phyloP scores from a whole-genome alignment of 2,888 invertebrate genomes.

The Ophioninae sp. region DNA sequence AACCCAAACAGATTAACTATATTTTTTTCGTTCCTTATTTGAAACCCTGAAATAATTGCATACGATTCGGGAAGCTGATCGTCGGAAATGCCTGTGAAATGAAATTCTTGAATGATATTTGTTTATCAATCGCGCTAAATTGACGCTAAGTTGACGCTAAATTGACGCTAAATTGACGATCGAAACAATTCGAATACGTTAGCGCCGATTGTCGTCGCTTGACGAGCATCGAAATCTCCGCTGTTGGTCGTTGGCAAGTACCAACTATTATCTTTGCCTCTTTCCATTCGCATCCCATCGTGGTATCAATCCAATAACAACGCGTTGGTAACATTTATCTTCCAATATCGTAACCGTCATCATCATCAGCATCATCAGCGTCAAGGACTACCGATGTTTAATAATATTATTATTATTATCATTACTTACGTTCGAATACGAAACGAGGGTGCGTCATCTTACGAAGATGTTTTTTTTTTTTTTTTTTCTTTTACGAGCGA shows the following conservation, averaged over 20 bases:
- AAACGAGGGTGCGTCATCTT: slow-evolving; percentile 47
- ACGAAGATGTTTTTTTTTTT: slow-evolving; percentile 1
- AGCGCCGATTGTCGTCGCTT: slow-evolving; percentile 15
- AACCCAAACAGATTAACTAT: too few species aligned
- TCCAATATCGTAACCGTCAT: background rate
- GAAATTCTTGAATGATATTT: background rate
- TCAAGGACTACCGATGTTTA: background rate
- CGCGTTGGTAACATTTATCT: background rate
- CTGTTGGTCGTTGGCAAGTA: background rate
- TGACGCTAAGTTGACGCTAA: too few species aligned
- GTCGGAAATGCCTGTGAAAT: background rate
- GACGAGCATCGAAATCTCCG: slow-evolving; percentile 56
- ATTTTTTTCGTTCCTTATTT: too few species aligned
- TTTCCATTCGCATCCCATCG: background rate
- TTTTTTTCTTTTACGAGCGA: slow-evolving; percentile 40
- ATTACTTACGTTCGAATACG: slow-evolving; percentile 23
- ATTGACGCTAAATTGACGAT: background rate
- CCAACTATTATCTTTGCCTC: background rate
- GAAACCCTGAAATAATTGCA: too few species aligned
- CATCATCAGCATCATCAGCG: background rate
- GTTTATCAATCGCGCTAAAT: background rate
- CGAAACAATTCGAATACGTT: background rate
- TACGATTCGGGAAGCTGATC: background rate
- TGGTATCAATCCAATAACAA: background rate
- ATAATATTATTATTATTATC: slow-evolving; percentile 14